phyloP scores from a whole-genome alignment of 1,140 invertebrate genomes.

The Dendrolimus punctatus region DNA sequence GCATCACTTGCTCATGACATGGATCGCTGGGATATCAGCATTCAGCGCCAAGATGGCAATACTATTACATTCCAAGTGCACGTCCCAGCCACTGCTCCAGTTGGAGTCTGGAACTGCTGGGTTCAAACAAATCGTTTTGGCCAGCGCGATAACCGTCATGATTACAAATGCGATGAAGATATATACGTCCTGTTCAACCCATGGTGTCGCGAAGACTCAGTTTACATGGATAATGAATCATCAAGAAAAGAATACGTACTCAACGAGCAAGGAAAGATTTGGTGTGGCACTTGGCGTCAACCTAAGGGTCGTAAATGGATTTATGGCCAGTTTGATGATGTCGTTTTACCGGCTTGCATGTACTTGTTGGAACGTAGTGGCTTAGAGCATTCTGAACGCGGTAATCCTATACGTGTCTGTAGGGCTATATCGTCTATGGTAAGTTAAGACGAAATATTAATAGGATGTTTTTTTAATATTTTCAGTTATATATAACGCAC shows the following conservation, averaged over 20 bases:
- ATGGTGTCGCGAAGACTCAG: constrained; percentile 81
- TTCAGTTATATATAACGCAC: background rate
- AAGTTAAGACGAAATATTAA: constrained; percentile 27
- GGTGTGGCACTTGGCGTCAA: constrained; percentile 78
- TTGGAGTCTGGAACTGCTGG: constrained; percentile 80
- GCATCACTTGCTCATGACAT: constrained; percentile 69
- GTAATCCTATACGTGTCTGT: constrained; percentile 79
- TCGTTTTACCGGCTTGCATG: constrained; percentile 76
- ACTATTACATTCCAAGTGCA: constrained; percentile 76
- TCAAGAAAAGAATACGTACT: constrained; percentile 80
- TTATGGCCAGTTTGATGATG: constrained; percentile 83
- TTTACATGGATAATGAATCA: constrained; percentile 78
- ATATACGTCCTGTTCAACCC: constrained; percentile 88
- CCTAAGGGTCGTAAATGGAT: constrained; percentile 81
- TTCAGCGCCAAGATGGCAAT: constrained; percentile 73
- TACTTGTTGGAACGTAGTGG: constrained; percentile 76
- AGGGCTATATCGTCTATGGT: constrained; percentile 82
- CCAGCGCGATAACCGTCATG: constrained; percentile 66
- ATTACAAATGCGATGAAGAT: constrained; percentile 74
- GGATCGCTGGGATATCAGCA: constrained; percentile 75
- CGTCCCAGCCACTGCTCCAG: constrained; percentile 74
- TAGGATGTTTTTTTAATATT: background rate
- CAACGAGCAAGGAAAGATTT: constrained; percentile 85
- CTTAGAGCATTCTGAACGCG: constrained; percentile 75
- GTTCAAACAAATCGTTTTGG: constrained; percentile 74